Conservation (phyloP, 30 jellyfish, hydroid and myxozoan genomes). For the Aurelia coerulea region DNA sequence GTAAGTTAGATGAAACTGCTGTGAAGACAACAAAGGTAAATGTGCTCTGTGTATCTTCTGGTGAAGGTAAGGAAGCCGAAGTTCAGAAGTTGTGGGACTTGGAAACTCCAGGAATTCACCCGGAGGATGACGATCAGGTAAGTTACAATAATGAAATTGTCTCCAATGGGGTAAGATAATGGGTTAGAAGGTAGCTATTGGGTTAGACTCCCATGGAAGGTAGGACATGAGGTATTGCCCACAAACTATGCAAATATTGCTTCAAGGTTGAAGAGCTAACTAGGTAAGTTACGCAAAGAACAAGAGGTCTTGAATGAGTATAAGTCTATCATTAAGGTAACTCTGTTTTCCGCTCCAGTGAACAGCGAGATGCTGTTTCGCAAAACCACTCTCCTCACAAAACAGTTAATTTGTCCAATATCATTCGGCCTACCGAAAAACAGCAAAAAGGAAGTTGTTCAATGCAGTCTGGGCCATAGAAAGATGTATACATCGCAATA, state of each 20-base stretch:
- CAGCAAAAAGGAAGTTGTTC: too few relatives aligned
- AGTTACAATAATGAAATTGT: not conserved
- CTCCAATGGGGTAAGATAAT: not conserved
- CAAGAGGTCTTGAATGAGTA: slow-evolving; percentile 11
- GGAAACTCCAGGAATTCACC: not conserved
- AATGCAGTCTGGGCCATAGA: too few relatives aligned
- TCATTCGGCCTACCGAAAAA: too few relatives aligned
- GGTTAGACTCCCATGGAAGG: slow-evolving; percentile 27
- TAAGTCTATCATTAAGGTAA: slow-evolving; percentile 12
- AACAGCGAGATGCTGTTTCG: too few relatives aligned
- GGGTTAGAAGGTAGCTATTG: too few relatives aligned
- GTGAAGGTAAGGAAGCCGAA: slow-evolving; percentile 31
- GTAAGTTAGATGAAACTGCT: slow-evolving; percentile 25
- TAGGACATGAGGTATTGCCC: slow-evolving; percentile 7
- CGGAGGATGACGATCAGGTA: not conserved
- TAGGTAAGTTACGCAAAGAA: slow-evolving; percentile 2
- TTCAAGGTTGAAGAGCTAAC: not conserved
- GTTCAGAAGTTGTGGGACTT: slow-evolving; percentile 16
- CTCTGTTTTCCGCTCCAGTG: too few relatives aligned
- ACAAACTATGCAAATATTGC: not conserved
- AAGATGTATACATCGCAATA: too few relatives aligned
- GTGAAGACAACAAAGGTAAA: slow-evolving; percentile 21
- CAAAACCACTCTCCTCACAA: too few relatives aligned
- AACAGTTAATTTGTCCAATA: too few relatives aligned
- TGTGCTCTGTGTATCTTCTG: slow-evolving; percentile 12